A percentile compares a stretch with the other conserved stretches of the same genome.
Evolutionary conservation across 2,888 invertebrate genomes (phyloP).

Genomic region (Galerucella calmariensis): DNA sequence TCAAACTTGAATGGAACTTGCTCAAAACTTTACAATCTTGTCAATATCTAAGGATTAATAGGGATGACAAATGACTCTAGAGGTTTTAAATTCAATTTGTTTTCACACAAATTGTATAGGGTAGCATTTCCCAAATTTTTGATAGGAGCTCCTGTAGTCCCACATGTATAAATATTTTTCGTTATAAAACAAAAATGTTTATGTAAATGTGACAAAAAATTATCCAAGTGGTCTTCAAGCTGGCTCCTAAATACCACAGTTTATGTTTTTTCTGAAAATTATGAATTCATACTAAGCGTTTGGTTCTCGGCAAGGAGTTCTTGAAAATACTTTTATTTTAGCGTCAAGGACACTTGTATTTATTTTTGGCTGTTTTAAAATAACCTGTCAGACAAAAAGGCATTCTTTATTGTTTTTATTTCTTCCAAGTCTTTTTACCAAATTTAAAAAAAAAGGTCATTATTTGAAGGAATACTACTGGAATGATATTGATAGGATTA

Average conservation of each 20-base stretch:
- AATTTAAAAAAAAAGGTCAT: neutral
- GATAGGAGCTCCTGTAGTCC: no score
- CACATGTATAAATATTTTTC: no score
- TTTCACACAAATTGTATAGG: no score
- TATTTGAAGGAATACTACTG: neutral
- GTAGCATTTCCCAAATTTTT: no score
- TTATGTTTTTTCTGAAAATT: neutral
- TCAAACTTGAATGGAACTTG: no score
- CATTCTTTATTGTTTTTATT: neutral
- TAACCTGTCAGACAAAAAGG: neutral
- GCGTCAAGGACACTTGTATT: slow-evolving; percentile 2
- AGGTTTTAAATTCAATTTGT: no score
- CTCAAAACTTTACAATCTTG: no score
- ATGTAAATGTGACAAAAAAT: neutral
- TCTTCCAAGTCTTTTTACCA: neutral
- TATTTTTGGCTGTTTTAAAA: slow-evolving; percentile 6
- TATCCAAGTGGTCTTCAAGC: neutral
- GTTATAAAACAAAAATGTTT: no score
- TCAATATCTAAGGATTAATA: no score
- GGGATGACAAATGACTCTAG: no score
- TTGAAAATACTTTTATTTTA: neutral
- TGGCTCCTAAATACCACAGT: no score
- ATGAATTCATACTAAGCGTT: neutral
- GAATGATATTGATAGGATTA: neutral
- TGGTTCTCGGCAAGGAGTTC: neutral